Base-by-base conservation (phyloP, 1,140 invertebrate genomes). In the Dolichoris vasculosae region DNA sequence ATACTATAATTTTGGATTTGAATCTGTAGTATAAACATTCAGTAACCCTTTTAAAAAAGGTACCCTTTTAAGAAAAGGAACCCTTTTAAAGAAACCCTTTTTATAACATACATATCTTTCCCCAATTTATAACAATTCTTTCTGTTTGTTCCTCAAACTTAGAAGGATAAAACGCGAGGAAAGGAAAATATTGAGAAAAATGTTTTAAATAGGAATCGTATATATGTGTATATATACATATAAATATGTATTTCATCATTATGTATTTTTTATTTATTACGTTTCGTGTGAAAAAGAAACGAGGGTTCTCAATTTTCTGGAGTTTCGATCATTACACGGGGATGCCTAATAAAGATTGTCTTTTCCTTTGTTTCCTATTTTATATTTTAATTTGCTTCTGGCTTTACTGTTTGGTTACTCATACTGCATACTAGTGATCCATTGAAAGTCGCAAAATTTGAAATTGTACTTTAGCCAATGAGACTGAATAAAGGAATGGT, bases 361-460 rank as follows among this genome's bases (percentile, higher is more conserved):
- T 59, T 59, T 6, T 26, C 23, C 26, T 59, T 26, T 0, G 13
- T 26, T 17, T 59, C 55, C 23, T 4, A 9, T 26, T 59, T 3
- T 55, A 17, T 55, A 2, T 55, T 17, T 17, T 2, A 20, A 55
- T 2, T 40, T 73, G 7, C 7, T 73, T 30, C 7, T 38, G 67
- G 35, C 35, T 2, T 26, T 26, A 26, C 55, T 59, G 23, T 26
- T 26, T 55, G 9, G 15, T 38, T 38, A 38, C 35, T 38, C 35
- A 38, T 80, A 67, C 40, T 46, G 23, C 78, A 17, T 40, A 67
- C 63, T 80, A 59, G 67, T 30, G 78, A 20, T 69, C 67, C 32
- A 1, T 35, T 30, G 11, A 35, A 35, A 6, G 32, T 35, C 64
- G 64, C 32, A 67, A 67, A 67, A 67, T 67, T 30, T 15, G n/a